A percentile compares a stretch with the other conserved stretches of the same genome.
These are phyloP conservation scores for Mycetomoellerius zeteki DNA, from an alignment of 1,140 invertebrate species.

Conservation along the genomic window DNA sequence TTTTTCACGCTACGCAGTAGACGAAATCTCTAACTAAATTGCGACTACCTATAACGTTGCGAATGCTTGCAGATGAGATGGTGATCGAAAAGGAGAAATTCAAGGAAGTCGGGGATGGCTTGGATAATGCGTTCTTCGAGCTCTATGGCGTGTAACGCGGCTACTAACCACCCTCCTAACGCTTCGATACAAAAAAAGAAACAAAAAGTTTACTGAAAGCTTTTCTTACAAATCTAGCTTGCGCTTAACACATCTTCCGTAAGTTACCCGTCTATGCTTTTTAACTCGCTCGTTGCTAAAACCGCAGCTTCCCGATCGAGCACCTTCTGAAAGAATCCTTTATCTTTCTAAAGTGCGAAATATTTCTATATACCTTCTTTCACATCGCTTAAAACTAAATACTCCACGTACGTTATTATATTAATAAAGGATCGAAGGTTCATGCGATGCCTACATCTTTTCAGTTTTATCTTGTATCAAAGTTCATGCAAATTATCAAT, in stretches of 20 bases:
- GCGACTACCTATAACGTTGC: constrained; percentile 62
- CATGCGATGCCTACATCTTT: neutral
- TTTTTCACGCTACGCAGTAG: constrained; percentile 1
- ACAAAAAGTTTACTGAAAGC: constrained; percentile 38
- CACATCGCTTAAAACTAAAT: constrained; percentile 17
- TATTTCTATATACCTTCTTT: neutral
- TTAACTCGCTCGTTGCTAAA: constrained; percentile 63
- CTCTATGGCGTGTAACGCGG: constrained; percentile 93
- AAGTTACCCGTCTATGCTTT: constrained; percentile 68
- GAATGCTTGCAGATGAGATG: constrained; percentile 96
- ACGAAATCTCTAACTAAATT: neutral
- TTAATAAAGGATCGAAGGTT: neutral
- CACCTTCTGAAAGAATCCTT: neutral
- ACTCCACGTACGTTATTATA: neutral
- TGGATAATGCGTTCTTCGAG: constrained; percentile 99
- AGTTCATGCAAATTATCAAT: constrained; percentile 21
- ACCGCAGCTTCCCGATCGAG: constrained; percentile 13
- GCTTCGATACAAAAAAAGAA: constrained; percentile 75
- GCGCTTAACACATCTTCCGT: constrained; percentile 75
- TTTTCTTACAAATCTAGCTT: constrained; percentile 78
- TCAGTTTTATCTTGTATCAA: constrained; percentile 10
- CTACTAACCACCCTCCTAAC: constrained; percentile 72
- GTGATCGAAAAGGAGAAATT: constrained; percentile 99
- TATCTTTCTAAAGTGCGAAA: neutral
- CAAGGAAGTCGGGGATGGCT: constrained; percentile 99